Evolutionary conservation across 2,888 invertebrate species (phyloP).

Genomic region (Callyntrura guangdongensis): DNA sequence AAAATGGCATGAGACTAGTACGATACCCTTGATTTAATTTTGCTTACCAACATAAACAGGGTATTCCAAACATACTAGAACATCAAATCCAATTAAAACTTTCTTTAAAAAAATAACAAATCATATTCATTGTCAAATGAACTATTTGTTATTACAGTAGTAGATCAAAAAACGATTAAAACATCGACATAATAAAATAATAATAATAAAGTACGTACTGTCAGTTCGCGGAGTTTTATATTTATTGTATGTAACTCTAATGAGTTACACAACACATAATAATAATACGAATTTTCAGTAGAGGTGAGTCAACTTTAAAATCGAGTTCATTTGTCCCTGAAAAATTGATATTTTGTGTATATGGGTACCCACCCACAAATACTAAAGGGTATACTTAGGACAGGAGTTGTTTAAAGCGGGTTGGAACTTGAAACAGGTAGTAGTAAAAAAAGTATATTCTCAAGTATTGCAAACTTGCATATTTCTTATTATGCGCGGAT

Average conservation of each 20-base stretch:
- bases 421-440: background rate
- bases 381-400: background rate
- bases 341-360: background rate
- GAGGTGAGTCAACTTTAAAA: too few relatives aligned
- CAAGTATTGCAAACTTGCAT: background rate
- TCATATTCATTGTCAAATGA: background rate
- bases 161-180: background rate
- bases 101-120: background rate
- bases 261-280: background rate
- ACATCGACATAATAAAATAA: too few relatives aligned
- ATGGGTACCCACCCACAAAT: background rate
- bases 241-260: background rate
- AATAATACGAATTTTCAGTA: background rate
- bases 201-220: background rate
- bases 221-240: too few relatives aligned
- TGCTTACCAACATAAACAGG: background rate
- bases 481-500: background rate
- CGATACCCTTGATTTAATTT: slow-evolving; percentile 32
- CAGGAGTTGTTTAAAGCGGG: background rate
- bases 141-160: background rate
- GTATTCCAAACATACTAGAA: background rate
- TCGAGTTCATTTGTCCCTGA: too few relatives aligned
- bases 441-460: background rate
- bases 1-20: slow-evolving; percentile 75
- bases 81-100: background rate